Evolutionary conservation across 2,113 vertebrate species (phyloP), one percentile per base, ranked within the genome.

Genomic region (Hyperopisus bebe): DNA sequence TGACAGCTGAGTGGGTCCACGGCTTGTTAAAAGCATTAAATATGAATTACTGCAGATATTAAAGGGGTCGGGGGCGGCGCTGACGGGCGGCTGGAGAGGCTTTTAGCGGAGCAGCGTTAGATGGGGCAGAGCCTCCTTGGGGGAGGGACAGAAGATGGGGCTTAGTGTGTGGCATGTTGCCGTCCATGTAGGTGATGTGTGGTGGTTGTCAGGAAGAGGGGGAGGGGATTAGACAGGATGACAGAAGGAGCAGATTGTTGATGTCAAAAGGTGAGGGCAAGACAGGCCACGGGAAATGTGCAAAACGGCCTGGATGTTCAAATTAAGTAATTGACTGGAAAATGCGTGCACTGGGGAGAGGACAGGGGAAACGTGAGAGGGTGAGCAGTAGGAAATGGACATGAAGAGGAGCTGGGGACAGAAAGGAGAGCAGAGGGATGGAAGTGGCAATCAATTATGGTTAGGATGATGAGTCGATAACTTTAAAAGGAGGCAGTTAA

Each of bases 11-110:
- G 53, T 11, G 58, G 44, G 24, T 27, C 47, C n/a, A 50, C 47
- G 11, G 39, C 35, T 90, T 50, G 51, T 89, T 91, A 89, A 88
- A 90, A 91, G 90, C 84, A 92, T 93, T 92, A 91, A 92, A 93
- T 90, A 90, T 90, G 90, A 91, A 93, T 92, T 50, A 86, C 85
- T 90, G 74, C 62, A 80, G 89, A 84, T 89, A 89, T 90, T n/a
- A 87, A 7, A 77, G 58, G 9, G 48, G 85, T 44, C 17, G 86
- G 84, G 91, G 82, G 53, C 21, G 83, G 53, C 21, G 74, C 74
- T 80, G 74, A 42, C 31, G 2, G 35, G 1, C 5, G 74, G 35
- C 35, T 39, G 17, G 13, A 42, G 74, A 80, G 35, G 74, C 74
- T 42, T 80, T 80, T 80, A 80, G 74, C 17, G 15, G 15, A 80